Conservation (phyloP, 30 jellyfish, hydroid and myxozoan genomes). For the Clytia hemisphaerica region DNA sequence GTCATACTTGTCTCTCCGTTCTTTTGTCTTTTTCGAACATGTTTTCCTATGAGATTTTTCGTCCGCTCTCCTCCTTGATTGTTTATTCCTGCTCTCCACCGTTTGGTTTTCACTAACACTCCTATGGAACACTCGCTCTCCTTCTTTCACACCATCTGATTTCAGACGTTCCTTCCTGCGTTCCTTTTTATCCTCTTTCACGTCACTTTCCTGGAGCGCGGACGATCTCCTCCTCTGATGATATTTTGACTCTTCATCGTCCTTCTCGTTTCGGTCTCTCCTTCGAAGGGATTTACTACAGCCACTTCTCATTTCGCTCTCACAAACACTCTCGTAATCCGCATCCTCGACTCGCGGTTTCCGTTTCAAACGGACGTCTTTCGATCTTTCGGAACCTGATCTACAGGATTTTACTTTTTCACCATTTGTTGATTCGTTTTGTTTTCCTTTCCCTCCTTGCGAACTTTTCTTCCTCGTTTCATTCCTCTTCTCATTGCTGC, state of each 20-base stretch:
- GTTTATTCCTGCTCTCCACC: background rate
- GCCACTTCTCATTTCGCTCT: background rate
- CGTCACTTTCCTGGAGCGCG: background rate
- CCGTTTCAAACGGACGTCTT: too few species aligned
- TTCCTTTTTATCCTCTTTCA: background rate
- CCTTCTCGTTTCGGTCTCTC: background rate
- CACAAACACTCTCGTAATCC: too few species aligned
- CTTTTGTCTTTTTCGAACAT: too few species aligned
- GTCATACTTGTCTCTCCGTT: too few species aligned
- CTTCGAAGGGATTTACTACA: background rate
- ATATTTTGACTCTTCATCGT: background rate
- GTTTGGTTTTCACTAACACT: background rate
- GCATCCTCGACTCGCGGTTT: too few species aligned
- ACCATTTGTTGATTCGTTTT: background rate
- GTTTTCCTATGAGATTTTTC: background rate
- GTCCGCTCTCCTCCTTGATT: background rate
- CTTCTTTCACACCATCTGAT: background rate
- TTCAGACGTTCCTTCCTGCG: background rate
- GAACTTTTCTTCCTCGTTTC: background rate
- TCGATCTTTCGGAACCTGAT: too few species aligned
- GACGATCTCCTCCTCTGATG: background rate
- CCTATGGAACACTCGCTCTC: background rate
- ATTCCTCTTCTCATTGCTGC: background rate
- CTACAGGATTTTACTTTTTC: background rate
- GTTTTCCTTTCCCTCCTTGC: too few species aligned